phyloP scores from a whole-genome alignment of 2,113 vertebrate species.

The Leucosticte australis region DNA sequence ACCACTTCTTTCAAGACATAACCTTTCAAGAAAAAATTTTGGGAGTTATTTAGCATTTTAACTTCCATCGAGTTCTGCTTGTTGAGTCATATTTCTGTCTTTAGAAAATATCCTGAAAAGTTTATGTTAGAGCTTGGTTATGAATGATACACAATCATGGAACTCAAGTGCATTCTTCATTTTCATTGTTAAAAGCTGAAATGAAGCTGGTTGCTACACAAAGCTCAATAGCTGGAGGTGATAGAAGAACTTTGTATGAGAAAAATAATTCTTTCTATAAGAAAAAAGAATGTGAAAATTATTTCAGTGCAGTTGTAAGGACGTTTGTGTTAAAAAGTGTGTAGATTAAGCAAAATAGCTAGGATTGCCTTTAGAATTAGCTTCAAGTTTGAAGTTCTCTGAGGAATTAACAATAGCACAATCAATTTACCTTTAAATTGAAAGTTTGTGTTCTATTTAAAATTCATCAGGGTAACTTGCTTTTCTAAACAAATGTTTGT shows the following conservation, averaged over 20 bases:
- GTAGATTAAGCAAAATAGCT: background rate
- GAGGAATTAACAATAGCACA: background rate
- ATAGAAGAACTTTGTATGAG: background rate
- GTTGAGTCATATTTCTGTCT: background rate
- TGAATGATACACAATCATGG: background rate
- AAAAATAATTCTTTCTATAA: background rate
- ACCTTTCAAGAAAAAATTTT: background rate
- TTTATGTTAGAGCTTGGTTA: background rate
- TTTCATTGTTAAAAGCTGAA: background rate
- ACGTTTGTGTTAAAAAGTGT: background rate
- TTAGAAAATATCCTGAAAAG: background rate
- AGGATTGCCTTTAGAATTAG: background rate
- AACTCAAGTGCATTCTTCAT: background rate
- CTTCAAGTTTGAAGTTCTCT: background rate
- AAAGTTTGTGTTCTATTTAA: background rate
- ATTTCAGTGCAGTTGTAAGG: background rate
- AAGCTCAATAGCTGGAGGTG: background rate
- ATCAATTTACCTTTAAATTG: background rate
- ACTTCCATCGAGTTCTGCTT: background rate
- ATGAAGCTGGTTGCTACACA: background rate
- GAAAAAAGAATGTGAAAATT: background rate
- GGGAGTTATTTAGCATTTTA: background rate
- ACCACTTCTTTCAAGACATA: background rate
- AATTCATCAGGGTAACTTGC: background rate
- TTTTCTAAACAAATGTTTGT: constrained; percentile 6